A percentile compares a stretch with the other conserved stretches of the same genome.
Conservation (phyloP, 2,888 invertebrate species). For the Luperina nickerlii region DNA sequence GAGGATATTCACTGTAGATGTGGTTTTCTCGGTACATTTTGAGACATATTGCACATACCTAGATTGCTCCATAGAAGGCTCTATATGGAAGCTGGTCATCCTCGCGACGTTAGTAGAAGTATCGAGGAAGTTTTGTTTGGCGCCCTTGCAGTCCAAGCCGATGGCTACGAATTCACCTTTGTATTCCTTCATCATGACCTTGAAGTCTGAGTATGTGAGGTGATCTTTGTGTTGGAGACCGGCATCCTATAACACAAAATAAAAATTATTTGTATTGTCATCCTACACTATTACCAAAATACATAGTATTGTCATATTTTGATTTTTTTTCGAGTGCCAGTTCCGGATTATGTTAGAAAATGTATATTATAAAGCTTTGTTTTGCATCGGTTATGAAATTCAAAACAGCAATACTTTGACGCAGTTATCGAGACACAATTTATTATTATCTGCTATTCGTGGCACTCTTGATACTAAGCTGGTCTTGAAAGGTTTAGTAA, state of each 20-base stretch:
- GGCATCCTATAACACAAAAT: conserved; percentile 91
- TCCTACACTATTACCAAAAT: not conserved
- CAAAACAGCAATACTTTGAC: not conserved
- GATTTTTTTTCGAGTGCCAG: no score
- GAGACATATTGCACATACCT: conserved; percentile 72
- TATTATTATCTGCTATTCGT: not conserved
- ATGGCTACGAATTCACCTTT: conserved; percentile 98
- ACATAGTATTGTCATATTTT: no score
- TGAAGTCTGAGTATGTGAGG: conserved; percentile 97
- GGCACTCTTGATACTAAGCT: not conserved
- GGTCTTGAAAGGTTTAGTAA: not conserved
- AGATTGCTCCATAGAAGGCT: conserved; percentile 93
- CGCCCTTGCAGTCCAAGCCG: conserved; percentile 98
- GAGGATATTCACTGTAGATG: not conserved
- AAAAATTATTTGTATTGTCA: not conserved
- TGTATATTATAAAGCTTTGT: not conserved
- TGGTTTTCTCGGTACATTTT: not conserved
- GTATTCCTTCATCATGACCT: conserved; percentile 98
- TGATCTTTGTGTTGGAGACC: conserved; percentile 97
- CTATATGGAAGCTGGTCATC: conserved; percentile 98
- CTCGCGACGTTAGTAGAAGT: conserved; percentile 98
- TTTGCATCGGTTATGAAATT: not conserved
- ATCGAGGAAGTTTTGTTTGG: conserved; percentile 98
- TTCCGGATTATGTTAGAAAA: not conserved
- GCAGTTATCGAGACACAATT: not conserved